Conservation (phyloP, 2,888 invertebrate species). For the Plagodis dolabraria region DNA sequence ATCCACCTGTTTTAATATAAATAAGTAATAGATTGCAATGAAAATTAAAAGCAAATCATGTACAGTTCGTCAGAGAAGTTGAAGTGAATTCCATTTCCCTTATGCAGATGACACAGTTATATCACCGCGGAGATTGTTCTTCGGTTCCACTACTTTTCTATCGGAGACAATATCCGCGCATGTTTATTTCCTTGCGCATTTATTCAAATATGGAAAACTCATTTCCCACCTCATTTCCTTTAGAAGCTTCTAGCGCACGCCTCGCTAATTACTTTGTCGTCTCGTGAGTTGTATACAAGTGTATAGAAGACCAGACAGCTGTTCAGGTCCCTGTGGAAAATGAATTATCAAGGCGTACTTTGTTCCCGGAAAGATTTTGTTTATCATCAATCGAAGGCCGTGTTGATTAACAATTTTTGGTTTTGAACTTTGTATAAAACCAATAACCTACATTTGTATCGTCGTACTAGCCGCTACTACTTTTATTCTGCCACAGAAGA, state of each 20-base stretch:
- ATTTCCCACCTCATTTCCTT: conserved; percentile 79
- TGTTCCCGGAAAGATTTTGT: conserved; percentile 7
- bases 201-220: conserved; percentile 78
- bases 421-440: too few species aligned
- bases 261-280: conserved; percentile 37
- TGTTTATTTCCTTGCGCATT: conserved; percentile 78
- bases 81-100: conserved; percentile 43
- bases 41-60: too few species aligned
- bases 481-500: too few species aligned
- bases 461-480: too few species aligned
- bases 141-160: conserved; percentile 44
- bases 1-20: too few species aligned
- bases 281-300: conserved; percentile 38
- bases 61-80: too few species aligned
- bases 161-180: conserved; percentile 72
- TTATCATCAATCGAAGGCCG: conserved; percentile 2
- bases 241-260: conserved; percentile 27
- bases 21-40: too few species aligned
- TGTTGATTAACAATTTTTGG: too few species aligned
- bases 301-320: conserved; percentile 6
- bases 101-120: conserved; percentile 36
- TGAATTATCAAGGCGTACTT: conserved; percentile 11
- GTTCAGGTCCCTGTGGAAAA: not conserved
- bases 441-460: too few species aligned
- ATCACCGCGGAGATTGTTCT: conserved; percentile 57